Conservation (phyloP, 2,888 invertebrate genomes). For the Synergus umbraculus region DNA sequence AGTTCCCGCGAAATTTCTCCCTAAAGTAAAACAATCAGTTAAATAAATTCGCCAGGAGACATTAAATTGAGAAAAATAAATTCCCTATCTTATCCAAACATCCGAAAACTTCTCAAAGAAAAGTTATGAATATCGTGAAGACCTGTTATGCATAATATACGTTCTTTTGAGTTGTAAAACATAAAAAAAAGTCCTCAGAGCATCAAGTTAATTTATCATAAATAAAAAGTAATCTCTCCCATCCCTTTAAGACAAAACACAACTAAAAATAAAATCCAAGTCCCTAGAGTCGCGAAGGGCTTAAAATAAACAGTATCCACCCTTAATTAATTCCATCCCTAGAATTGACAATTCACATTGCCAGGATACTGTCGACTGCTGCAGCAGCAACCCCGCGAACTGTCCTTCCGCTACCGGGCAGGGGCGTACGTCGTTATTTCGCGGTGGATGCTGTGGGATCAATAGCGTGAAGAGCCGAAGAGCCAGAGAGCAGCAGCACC, state of each 20-base stretch:
- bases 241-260: neutral
- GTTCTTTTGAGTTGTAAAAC: no score
- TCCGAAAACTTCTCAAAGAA: neutral
- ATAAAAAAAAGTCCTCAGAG: no score
- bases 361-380: conserved; percentile 47
- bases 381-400: conserved; percentile 49
- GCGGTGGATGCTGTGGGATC: conserved; percentile 77
- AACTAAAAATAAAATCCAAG: neutral
- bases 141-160: no score
- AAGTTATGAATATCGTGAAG: no score
- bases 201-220: no score
- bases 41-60: neutral
- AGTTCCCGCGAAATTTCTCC: neutral
- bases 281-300: neutral
- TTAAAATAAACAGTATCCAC: conserved; percentile 5
- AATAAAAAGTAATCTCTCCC: neutral
- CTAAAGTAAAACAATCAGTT: neutral
- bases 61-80: neutral
- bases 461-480: conserved; percentile 75
- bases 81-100: neutral
- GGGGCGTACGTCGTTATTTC: conserved; percentile 75
- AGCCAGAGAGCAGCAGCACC: conserved; percentile 62
- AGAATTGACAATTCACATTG: conserved; percentile 27
- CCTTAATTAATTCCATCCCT: conserved; percentile 32
- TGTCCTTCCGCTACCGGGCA: conserved; percentile 59